Conservation (phyloP, 2,797 vertebrate species). For the Phoeniculus purpureus region DNA sequence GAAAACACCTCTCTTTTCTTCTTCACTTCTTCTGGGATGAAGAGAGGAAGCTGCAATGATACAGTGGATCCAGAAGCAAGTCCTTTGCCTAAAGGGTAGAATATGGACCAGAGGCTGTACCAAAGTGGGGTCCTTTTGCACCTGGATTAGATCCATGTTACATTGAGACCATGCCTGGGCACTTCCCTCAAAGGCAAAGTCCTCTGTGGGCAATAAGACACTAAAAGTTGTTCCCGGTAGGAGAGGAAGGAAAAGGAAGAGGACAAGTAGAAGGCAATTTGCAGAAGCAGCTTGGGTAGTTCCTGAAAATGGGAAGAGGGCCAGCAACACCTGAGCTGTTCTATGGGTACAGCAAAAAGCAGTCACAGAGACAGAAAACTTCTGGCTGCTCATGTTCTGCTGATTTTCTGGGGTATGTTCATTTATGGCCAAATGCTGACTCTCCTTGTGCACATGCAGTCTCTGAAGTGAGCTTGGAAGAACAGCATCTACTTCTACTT, state of each 20-base stretch:
- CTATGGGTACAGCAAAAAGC: not conserved
- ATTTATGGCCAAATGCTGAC: not conserved
- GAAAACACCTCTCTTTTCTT: not conserved
- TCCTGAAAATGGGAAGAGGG: not conserved
- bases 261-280: not conserved
- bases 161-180: not conserved
- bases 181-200: not conserved
- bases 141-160: not conserved
- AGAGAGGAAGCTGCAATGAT: not conserved
- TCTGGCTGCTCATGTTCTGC: not conserved
- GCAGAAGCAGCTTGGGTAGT: not conserved
- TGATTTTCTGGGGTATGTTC: not conserved
- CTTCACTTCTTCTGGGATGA: not conserved
- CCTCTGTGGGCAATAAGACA: not conserved
- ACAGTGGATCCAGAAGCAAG: not conserved
- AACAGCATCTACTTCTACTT: not conserved
- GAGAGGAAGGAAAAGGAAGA: not conserved
- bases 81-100: not conserved
- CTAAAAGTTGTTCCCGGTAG: not conserved
- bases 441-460: not conserved
- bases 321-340: not conserved
- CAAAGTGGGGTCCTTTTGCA: not conserved
- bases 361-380: not conserved
- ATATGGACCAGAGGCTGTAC: not conserved
- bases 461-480: not conserved